Evolutionary conservation across 1,140 invertebrate genomes (phyloP).

Genomic region (Anoplophora glabripennis): DNA sequence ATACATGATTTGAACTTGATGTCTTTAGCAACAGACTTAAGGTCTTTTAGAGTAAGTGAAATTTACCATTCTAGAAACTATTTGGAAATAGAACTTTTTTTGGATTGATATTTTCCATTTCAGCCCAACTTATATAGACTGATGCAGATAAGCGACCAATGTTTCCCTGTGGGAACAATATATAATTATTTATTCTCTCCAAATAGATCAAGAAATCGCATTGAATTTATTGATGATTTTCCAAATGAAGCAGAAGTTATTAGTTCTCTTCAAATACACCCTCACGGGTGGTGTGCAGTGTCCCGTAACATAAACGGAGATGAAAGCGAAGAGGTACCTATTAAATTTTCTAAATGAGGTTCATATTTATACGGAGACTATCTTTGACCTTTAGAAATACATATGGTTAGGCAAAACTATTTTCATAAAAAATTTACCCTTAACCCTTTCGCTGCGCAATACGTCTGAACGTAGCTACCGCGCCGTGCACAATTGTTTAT

Average conservation of each 20-base stretch:
- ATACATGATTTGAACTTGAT: conserved; percentile 84
- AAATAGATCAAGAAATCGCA: conserved; percentile 71
- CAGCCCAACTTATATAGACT: conserved; percentile 85
- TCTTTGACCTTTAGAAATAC: too few species aligned
- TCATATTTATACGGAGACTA: too few species aligned
- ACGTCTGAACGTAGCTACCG: too few species aligned
- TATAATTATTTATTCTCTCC: conserved; percentile 79
- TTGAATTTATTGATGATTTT: conserved; percentile 89
- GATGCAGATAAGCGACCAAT: conserved; percentile 81
- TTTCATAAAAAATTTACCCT: too few species aligned
- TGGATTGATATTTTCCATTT: conserved; percentile 37
- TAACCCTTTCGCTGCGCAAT: too few species aligned
- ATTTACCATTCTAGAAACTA: not conserved
- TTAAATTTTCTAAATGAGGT: not conserved
- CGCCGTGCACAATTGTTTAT: too few species aligned
- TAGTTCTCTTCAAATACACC: conserved; percentile 86
- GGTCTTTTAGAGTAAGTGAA: conserved; percentile 73
- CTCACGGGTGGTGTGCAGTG: conserved; percentile 84
- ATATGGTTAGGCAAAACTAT: too few species aligned
- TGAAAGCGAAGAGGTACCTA: conserved; percentile 75
- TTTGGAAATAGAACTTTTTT: not conserved
- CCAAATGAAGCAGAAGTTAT: conserved; percentile 89
- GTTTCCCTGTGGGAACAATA: conserved; percentile 72
- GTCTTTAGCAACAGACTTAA: conserved; percentile 74
- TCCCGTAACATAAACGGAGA: conserved; percentile 83